phyloP scores from a whole-genome alignment of 2,888 invertebrate species.

The Mactromeris polynyma region DNA sequence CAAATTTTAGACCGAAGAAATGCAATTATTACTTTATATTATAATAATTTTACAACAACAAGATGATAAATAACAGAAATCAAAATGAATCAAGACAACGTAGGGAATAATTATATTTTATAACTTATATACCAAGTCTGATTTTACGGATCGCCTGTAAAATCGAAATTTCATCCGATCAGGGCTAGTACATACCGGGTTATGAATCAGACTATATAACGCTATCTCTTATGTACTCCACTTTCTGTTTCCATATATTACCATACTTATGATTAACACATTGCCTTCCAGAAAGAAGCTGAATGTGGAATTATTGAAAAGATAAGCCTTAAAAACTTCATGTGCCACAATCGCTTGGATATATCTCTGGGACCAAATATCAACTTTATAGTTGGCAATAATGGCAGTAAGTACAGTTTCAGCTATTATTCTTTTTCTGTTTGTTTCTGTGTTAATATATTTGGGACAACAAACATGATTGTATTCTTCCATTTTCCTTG shows the following conservation, averaged over 20 bases:
- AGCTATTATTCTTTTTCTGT: background rate
- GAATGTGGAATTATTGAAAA: slow-evolving; percentile 89
- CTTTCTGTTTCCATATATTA: background rate
- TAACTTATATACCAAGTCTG: no score
- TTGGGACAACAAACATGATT: background rate
- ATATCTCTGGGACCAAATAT: slow-evolving; percentile 89
- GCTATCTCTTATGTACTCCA: no score
- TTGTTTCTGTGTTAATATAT: background rate
- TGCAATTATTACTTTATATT: no score
- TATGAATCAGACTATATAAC: no score
- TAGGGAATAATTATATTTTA: no score
- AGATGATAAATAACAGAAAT: no score
- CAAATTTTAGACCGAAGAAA: no score
- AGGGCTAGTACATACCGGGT: no score
- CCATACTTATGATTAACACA: background rate
- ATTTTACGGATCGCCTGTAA: no score
- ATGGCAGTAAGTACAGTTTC: slow-evolving; percentile 88
- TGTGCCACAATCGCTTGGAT: slow-evolving; percentile 93
- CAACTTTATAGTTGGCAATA: slow-evolving; percentile 91
- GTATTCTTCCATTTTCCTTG: background rate
- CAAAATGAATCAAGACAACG: no score
- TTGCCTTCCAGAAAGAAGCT: slow-evolving; percentile 65
- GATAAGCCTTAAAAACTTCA: slow-evolving; percentile 93
- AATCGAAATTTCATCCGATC: no score
- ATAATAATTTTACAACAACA: no score